These are phyloP conservation scores for Circaetus gallicus DNA, from an alignment of 2,113 vertebrate genomes.

Conservation along the genomic window DNA sequence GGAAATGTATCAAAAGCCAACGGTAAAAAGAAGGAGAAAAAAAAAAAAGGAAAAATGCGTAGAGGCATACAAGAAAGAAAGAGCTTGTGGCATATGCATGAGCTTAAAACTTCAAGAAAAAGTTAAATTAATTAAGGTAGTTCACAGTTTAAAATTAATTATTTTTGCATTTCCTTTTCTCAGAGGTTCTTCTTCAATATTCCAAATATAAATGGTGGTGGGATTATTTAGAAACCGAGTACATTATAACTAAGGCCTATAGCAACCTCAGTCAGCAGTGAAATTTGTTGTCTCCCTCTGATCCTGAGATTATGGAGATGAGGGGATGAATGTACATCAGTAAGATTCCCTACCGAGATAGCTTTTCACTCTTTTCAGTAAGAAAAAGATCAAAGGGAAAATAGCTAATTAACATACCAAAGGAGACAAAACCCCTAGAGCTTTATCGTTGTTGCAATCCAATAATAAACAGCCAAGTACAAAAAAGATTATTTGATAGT, in stretches of 20 bases:
- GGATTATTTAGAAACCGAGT: conserved; percentile 62
- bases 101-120: conserved; percentile 41
- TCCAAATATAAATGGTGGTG: conserved; percentile 35
- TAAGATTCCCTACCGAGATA: conserved; percentile 84
- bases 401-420: conserved; percentile 85
- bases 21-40: neutral
- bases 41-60: neutral
- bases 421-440: conserved; percentile 83
- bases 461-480: conserved; percentile 83
- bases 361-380: conserved; percentile 81
- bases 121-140: conserved; percentile 30
- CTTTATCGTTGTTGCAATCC: conserved; percentile 83
- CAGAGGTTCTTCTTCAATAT: conserved; percentile 21
- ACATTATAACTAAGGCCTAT: conserved; percentile 65
- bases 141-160: conserved; percentile 49
- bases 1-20: neutral
- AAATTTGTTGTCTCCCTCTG: conserved; percentile 80
- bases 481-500: conserved; percentile 87
- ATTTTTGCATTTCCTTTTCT: conserved; percentile 32
- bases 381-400: conserved; percentile 83
- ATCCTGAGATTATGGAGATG: conserved; percentile 83
- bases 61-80: neutral
- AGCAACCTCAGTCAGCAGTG: conserved; percentile 69
- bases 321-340: conserved; percentile 77
- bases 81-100: conserved; percentile 34